Evolutionary conservation across 2,888 invertebrate species (phyloP).

Genomic region (Geophilus truncorum): DNA sequence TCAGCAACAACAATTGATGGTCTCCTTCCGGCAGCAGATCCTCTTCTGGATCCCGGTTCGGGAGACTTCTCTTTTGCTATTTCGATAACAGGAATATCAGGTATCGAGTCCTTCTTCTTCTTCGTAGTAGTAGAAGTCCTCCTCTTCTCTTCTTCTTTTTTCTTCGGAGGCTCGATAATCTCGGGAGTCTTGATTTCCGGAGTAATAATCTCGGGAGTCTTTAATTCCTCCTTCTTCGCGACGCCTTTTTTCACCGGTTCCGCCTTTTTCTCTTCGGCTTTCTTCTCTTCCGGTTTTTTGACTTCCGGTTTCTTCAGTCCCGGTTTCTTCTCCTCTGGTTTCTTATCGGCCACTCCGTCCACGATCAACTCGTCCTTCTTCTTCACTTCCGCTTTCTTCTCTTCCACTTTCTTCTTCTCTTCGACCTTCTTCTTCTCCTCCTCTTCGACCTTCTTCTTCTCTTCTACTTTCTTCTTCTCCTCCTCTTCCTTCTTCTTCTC

Average conservation of each 20-base stretch:
- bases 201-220: constrained; percentile 36
- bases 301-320: constrained; percentile 38
- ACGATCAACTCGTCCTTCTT: constrained; percentile 44
- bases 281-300: constrained; percentile 47
- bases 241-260: constrained; percentile 38
- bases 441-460: constrained; percentile 36
- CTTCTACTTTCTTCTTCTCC: constrained; percentile 39
- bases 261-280: constrained; percentile 42
- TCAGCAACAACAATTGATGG: constrained; percentile 89
- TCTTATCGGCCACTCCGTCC: constrained; percentile 40
- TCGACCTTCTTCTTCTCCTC: constrained; percentile 37
- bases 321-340: too few relatives aligned
- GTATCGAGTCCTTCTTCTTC: constrained; percentile 35
- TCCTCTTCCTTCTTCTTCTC: constrained; percentile 39
- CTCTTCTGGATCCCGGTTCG: constrained; percentile 60
- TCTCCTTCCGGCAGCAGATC: constrained; percentile 59
- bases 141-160: constrained; percentile 39
- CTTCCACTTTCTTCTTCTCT: constrained; percentile 38
- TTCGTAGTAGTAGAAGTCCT: neutral
- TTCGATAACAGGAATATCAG: constrained; percentile 58
- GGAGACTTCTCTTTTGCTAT: constrained; percentile 72
- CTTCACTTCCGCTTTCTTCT: constrained; percentile 41
- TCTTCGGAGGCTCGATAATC: constrained; percentile 43
- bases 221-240: constrained; percentile 38
- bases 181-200: constrained; percentile 36